Base-by-base conservation (phyloP, 1,140 invertebrate genomes). In the Drosophila kanapiae region DNA sequence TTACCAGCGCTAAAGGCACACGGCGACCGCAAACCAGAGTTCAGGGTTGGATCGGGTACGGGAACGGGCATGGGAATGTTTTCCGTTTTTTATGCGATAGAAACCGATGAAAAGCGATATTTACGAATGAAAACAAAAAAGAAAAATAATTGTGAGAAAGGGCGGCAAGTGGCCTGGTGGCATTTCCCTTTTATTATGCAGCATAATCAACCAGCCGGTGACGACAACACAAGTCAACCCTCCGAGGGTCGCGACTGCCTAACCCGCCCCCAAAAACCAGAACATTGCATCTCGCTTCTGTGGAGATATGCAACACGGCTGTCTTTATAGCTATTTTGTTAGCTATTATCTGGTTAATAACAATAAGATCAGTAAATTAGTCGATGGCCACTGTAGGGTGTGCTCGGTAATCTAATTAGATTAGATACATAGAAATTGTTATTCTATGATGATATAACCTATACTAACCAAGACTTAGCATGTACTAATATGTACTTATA, bases 171-270 rank as follows among this genome's bases (percentile, higher is more conserved):
- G 49, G 75, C 60, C 80, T 67, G 83, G 71, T 87, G 84, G 84
- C 84, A 71, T 88, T 87, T 80, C 84, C 75, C 63, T 88, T 70
- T 83, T 88, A 88, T 87, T 83, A 87, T 87, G 80, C 84, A 61
- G 63, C 70, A 83, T 80, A 87, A 88, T 88, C 84, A 87, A 77
- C 65, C 64, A 74, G 38, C 69, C 75, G 51, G 70, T 35, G 57
- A 51, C 77, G 75, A 48, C 61, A 68, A 58, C 23, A 43, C 33
- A 54, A 56, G 33, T 37, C 62, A 85, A 80, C 74, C 78, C 82
- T 64, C 69, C 48, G 43, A 18, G 31, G 63, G 67, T 68, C 59
- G 70, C 61, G 48, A 45, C 48, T 70, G 82, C 70, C 60, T 68
- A 76, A 76, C 57, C 81, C 65, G 65, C 54, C 51, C 54, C 35